Conservation (phyloP, 2,113 vertebrate species). For the Entomyzon cyanotis region DNA sequence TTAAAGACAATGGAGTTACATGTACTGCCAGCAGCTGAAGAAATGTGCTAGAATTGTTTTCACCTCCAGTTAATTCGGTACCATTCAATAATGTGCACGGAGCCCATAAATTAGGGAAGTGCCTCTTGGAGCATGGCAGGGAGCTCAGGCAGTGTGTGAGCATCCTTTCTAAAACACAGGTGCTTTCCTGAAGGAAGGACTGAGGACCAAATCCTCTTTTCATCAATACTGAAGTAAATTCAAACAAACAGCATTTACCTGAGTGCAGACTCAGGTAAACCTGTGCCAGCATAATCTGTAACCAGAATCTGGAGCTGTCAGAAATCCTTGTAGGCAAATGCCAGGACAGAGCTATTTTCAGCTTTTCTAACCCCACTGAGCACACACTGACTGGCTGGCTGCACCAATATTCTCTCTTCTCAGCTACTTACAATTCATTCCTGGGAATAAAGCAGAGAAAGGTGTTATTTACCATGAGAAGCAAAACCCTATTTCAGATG, state of each 20-base stretch:
- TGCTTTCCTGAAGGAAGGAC: neutral
- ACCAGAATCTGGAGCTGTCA: neutral
- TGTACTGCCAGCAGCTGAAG: constrained; percentile 54
- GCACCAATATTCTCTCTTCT: neutral
- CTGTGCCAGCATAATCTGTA: neutral
- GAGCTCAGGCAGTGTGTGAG: neutral
- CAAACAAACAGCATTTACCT: neutral
- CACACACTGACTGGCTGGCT: neutral
- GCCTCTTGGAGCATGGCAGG: neutral
- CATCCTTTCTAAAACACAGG: neutral
- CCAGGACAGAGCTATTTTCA: neutral
- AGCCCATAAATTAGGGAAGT: constrained; percentile 18
- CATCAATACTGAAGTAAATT: neutral
- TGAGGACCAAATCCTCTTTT: neutral
- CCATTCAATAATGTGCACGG: neutral
- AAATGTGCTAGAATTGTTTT: constrained; percentile 51
- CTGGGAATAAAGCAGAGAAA: neutral
- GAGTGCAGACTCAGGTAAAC: neutral
- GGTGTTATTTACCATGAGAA: neutral
- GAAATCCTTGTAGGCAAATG: neutral
- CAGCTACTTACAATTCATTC: neutral
- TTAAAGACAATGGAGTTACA: constrained; percentile 58
- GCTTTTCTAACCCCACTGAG: neutral
- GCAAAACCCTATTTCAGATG: neutral
- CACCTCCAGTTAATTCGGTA: constrained; percentile 24